Base-by-base conservation (phyloP, 2,888 invertebrate species). In the Trichopria drosophilae region DNA sequence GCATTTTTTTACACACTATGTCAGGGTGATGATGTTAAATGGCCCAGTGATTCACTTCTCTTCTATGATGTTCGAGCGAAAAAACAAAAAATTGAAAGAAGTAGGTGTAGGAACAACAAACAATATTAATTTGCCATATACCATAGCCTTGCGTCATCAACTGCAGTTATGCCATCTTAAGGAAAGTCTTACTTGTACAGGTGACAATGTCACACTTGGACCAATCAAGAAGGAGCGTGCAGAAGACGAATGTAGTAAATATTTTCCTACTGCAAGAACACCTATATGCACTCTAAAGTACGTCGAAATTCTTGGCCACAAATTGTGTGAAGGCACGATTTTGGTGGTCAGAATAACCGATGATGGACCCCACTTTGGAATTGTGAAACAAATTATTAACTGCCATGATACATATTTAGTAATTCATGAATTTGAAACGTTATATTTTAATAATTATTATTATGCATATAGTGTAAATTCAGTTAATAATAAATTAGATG, bases 21-120 rank as follows among this genome's bases (percentile, higher is more conserved):
- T 32, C 12, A 29, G 41, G 4, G 35, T 43, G 15, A 34, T 43
- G 26, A 13, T 37, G 19, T n/a, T 28, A 16, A 48, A 51, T 24
- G 39, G 55, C 9, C n/a, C n/a, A n/a, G n/a, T n/a, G n/a, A n/a
- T n/a, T n/a, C n/a, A n/a, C n/a, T n/a, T n/a, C n/a, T n/a, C n/a
- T n/a, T n/a, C n/a, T n/a, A n/a, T n/a, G n/a, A n/a, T n/a, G n/a
- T n/a, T n/a, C n/a, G n/a, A n/a, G 45, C 34, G n/a, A n/a, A n/a
- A n/a, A n/a, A n/a, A n/a, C n/a, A n/a, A n/a, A n/a, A 31, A 26
- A 41, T 20, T 41, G 15, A 41, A 41, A 28, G 28, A 28, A 28
- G n/a, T 31, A 12, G 24, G 15, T 24, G 10, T 23, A 9, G n/a
- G 39, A 6, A 39, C 24, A 10, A 39, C 39, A 12, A 34, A 9